Base-by-base conservation (phyloP, 2,797 vertebrate species). In the Tympanoctomys barrerae region DNA sequence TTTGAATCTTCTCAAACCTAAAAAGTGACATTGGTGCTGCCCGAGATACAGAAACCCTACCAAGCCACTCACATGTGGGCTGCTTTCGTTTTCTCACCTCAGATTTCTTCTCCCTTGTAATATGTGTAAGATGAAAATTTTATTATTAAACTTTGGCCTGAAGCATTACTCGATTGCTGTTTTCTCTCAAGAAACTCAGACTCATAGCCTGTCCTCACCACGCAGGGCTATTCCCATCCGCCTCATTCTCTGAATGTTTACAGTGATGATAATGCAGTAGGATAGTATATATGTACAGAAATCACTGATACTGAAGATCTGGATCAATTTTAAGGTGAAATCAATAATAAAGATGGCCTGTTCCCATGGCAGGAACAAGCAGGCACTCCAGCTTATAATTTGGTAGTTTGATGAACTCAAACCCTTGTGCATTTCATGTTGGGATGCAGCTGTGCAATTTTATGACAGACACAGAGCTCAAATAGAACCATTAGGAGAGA, bases 1-100 rank as follows among this genome's bases (percentile, higher is more conserved):
- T 85, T 93, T 90, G 22, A 88, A 97, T 96, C 94, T 92, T 94
- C 11, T 75, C 61, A 77, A 87, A 66, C 81, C 94, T 97, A 86
- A 95, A 97, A 98, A 96, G 64, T 91, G 71, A 96, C 97, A 39
- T 77, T 71, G 64, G 83, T 97, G 68, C 89, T 87, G 54, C 96
- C 94, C 94, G 95, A 94, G 64, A 94, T 93, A 94, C 26, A 78
- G 54, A 86, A 95, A 97, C 97, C 93, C 75, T 9, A 71, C 85
- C 81, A 96, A 91, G 54, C 31, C 94, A 78, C 24, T 83, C 96
- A 70, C n/a, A 70, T 33, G 70, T 42, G 12, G 28, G 46, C 33
- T 95, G 7, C 82, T 96, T 95, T 75, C 49, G n/a, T 96, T 97
- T 97, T 98, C 90, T 96, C 87, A 96, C 82, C 28, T 91, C 77